Base-by-base conservation (phyloP, 2,113 vertebrate genomes). In the Eulemur rufifrons region DNA sequence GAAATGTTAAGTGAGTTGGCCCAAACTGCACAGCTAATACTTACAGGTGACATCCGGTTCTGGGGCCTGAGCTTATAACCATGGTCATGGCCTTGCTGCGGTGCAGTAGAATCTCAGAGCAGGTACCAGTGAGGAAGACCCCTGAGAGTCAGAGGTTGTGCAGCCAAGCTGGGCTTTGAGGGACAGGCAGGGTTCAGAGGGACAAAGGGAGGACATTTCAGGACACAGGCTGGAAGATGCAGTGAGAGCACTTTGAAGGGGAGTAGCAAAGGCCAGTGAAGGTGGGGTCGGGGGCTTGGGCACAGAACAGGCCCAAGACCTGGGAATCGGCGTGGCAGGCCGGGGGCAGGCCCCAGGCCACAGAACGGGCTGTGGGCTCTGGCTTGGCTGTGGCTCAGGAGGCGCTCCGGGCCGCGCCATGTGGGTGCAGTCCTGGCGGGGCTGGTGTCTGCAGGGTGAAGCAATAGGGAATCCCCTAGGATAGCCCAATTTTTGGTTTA, bases 321-420 rank as follows among this genome's bases (percentile, higher is more conserved):
- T n/a, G 21, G 45, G 52, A 54, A 10, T 54, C 3, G 2, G 8
- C 8, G 11, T 34, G 17, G n/a, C 42, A n/a, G 25, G 20, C 27
- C 0, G 0, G 12, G 59, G 13, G 32, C 37, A 39, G 25, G 15
- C 15, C 1, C 0, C 34, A 32, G 61, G 56, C 13, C 12, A 56
- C 12, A 42, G 3, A 2, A 32, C 5, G 50, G 59, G 32, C 61
- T 3, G 0, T 61, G 20, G 66, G 25, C 50, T 86, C 32, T 27
- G 74, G 50, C 21, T 90, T 76, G 6, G 61, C 23, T 10, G 54
- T 18, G 77, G 47, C 93, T 92, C 47, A 34, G 18, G 54, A 27
- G 63, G 37, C 6, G 5, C 10, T 0, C 8, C 34, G 21, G 82
- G 25, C 52, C 42, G 39, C 4, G 73, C 29, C 8, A 0, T 0